Conservation (phyloP, 1,140 invertebrate genomes). For the Brachystomella parvula region DNA sequence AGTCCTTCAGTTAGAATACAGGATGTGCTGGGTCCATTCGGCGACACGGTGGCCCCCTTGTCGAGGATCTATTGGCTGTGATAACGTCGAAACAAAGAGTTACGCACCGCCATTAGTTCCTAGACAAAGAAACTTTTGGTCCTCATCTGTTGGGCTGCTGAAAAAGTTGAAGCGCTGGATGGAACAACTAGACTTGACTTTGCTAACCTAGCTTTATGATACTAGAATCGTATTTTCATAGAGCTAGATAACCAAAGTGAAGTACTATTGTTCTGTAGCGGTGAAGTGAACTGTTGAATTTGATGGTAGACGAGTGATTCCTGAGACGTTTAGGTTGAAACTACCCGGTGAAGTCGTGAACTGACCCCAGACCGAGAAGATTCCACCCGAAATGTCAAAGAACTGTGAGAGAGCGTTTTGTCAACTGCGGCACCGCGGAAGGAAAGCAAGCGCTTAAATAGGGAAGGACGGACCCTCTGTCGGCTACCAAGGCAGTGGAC, state of each 20-base stretch:
- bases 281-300: background rate
- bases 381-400: background rate
- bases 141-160: background rate
- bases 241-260: slow-evolving; percentile 54
- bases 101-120: slow-evolving; percentile 39
- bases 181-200: slow-evolving; percentile 45
- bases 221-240: slow-evolving; percentile 46
- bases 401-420: background rate
- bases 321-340: slow-evolving; percentile 30
- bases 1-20: slow-evolving; percentile 1
- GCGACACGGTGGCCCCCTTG: slow-evolving; percentile 28
- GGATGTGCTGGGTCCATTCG: background rate
- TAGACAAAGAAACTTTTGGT: slow-evolving; percentile 36
- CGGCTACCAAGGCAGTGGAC: too few species aligned
- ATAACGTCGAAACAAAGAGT: slow-evolving; percentile 35
- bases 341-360: slow-evolving; percentile 33
- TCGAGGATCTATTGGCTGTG: slow-evolving; percentile 39
- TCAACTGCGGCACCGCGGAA: background rate
- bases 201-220: slow-evolving; percentile 58
- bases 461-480: too few species aligned
- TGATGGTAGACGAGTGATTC: background rate
- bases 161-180: slow-evolving; percentile 4
- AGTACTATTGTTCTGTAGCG: slow-evolving; percentile 11
- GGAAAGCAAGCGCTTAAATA: background rate
- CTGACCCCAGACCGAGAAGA: background rate